Evolutionary conservation across 2,888 invertebrate genomes (phyloP).

Genomic region (Drosophila pseudotalamancana): DNA sequence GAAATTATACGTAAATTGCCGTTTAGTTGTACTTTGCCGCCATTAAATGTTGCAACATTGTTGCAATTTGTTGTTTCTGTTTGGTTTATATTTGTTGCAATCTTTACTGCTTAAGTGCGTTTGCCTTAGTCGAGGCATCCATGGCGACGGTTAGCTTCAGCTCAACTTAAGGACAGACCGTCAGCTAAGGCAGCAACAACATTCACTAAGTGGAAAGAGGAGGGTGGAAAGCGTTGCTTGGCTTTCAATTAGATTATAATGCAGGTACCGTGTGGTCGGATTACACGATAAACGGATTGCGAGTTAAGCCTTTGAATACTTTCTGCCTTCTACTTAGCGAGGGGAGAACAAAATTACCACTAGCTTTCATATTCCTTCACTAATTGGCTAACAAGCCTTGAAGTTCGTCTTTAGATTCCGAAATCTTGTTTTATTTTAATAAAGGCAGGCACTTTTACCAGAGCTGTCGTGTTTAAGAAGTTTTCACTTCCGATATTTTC

Average conservation of each 20-base stretch:
- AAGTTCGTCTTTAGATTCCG: too few relatives aligned
- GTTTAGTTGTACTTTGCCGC: neutral
- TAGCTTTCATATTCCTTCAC: neutral
- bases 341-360: too few relatives aligned
- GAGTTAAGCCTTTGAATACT: neutral
- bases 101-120: constrained; percentile 27
- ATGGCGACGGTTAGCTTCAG: constrained; percentile 5
- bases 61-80: constrained; percentile 15
- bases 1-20: neutral
- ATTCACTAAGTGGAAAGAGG: constrained; percentile 8
- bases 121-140: constrained; percentile 6
- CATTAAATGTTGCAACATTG: constrained; percentile 11
- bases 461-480: too few relatives aligned
- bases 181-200: neutral
- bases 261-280: constrained; percentile 8
- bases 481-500: too few relatives aligned
- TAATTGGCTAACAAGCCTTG: neutral
- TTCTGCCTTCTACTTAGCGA: neutral
- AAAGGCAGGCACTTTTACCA: too few relatives aligned
- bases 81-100: constrained; percentile 4
- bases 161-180: constrained; percentile 8
- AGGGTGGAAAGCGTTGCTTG: constrained; percentile 15
- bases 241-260: constrained; percentile 36
- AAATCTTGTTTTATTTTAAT: too few relatives aligned
- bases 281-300: constrained; percentile 11